phyloP scores from a whole-genome alignment of 2,888 invertebrate genomes.

The Chrysolina haemoptera region DNA sequence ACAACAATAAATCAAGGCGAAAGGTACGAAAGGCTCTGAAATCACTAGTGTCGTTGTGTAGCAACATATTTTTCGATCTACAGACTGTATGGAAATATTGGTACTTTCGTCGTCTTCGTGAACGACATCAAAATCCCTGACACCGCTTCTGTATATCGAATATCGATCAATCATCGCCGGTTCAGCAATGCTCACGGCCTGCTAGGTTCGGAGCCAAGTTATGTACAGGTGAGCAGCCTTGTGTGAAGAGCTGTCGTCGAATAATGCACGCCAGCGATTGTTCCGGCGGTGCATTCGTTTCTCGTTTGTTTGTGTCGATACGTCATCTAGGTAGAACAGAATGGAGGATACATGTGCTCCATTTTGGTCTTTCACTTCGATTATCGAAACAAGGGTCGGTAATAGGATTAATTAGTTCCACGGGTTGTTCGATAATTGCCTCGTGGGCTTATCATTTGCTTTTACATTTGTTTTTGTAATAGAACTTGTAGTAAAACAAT shows the following conservation, averaged over 20 bases:
- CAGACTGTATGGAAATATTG: too few species aligned
- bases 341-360: not conserved
- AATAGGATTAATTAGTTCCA: not conserved
- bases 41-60: too few species aligned
- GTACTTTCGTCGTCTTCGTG: not conserved
- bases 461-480: too few species aligned
- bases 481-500: too few species aligned
- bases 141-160: not conserved
- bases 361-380: not conserved
- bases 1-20: too few species aligned
- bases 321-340: constrained; percentile 7
- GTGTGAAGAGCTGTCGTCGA: constrained; percentile 34
- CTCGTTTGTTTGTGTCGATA: constrained; percentile 1
- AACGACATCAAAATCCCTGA: not conserved
- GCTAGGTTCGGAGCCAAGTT: constrained; percentile 31
- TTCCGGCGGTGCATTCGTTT: constrained; percentile 22
- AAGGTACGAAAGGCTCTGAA: too few species aligned
- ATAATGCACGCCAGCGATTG: constrained; percentile 24
- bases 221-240: constrained; percentile 43
- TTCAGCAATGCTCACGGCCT: constrained; percentile 33
- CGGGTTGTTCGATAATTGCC: too few species aligned
- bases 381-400: not conserved
- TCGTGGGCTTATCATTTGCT: too few species aligned
- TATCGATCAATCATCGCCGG: constrained; percentile 39
- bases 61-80: too few species aligned